phyloP scores from a whole-genome alignment of 30 jellyfish, hydroid and myxozoan species.

The Aurelia coerulea region DNA sequence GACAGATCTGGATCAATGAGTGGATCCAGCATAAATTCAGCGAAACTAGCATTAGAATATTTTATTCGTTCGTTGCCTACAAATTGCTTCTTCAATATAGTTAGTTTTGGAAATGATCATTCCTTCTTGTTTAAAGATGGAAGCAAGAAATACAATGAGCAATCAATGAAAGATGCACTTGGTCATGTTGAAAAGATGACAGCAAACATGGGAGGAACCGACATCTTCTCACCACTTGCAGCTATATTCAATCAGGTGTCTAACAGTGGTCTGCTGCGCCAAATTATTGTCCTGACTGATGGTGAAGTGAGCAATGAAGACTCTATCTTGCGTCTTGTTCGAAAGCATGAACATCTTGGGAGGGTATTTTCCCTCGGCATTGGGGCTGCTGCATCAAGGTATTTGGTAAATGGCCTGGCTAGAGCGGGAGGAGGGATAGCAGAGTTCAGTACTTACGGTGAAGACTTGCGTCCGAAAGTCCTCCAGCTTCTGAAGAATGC shows the following conservation, averaged over 20 bases:
- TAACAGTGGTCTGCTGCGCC: not conserved
- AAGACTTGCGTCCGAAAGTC: conserved; percentile 1
- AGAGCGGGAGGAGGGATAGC: not conserved
- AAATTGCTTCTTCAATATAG: conserved; percentile 7
- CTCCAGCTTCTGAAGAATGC: conserved; percentile 10
- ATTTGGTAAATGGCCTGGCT: conserved; percentile 1
- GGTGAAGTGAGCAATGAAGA: conserved; percentile 14
- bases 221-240: not conserved
- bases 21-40: not conserved
- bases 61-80: not conserved
- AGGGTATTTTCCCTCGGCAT: not conserved
- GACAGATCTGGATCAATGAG: conserved; percentile 8
- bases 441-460: not conserved
- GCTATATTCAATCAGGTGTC: not conserved
- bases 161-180: not conserved
- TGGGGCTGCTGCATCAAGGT: not conserved
- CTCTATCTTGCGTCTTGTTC: not conserved
- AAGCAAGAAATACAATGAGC: not conserved
- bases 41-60: not conserved
- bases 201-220: conserved; percentile 30
- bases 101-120: conserved; percentile 5
- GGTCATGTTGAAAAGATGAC: not conserved
- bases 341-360: not conserved
- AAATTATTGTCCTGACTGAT: conserved; percentile 18
- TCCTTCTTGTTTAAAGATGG: conserved; percentile 6